Conservation (phyloP, 2,797 vertebrate genomes). For the Delichon dasypus region DNA sequence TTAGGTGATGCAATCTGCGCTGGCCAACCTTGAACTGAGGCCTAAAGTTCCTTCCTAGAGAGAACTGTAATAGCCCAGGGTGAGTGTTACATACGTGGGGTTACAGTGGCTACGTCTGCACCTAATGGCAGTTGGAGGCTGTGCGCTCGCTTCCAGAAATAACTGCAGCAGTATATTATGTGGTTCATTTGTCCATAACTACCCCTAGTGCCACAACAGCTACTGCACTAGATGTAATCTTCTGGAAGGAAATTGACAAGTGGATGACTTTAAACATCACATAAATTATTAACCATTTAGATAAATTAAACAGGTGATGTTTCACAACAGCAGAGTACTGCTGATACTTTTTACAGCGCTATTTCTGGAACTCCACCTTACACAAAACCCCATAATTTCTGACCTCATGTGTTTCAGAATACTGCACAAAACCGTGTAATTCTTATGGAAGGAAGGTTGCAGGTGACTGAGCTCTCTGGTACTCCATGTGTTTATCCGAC, state of each 20-base stretch:
- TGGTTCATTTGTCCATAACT: neutral
- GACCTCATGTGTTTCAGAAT: neutral
- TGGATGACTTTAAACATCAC: neutral
- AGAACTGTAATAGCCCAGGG: neutral
- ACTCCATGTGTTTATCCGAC: neutral
- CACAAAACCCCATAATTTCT: neutral
- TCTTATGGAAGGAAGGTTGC: neutral
- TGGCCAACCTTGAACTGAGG: conserved; percentile 18
- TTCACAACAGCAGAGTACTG: neutral
- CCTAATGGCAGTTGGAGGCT: neutral
- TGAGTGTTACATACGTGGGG: neutral
- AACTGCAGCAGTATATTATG: neutral
- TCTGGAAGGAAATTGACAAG: neutral
- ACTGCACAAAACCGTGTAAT: neutral
- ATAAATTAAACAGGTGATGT: neutral
- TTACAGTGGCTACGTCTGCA: neutral
- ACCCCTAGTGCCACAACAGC: neutral
- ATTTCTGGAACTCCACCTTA: conserved; percentile 2
- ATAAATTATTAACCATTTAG: conserved; percentile 17
- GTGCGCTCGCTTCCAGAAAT: neutral
- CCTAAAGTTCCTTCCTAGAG: neutral
- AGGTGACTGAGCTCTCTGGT: neutral
- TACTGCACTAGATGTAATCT: neutral
- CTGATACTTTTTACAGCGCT: neutral
- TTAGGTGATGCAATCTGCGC: neutral